Base-by-base conservation (phyloP, 2,797 vertebrate species). In the Moxostoma hubbsi region DNA sequence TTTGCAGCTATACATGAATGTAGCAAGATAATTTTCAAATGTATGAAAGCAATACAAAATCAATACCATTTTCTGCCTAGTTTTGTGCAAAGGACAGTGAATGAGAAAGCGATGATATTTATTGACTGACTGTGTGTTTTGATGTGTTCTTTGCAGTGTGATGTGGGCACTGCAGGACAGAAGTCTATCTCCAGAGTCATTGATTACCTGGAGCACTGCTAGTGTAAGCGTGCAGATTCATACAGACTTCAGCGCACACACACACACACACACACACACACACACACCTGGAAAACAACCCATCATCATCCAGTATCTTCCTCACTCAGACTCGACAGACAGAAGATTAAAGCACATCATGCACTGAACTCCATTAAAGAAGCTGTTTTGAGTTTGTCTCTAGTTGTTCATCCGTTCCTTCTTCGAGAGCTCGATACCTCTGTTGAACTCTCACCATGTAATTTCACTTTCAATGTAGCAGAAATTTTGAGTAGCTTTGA, bases 141-240 rank as follows among this genome's bases (percentile, higher is more conserved):
- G 24, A 24, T 24, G 12, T 50, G 50, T 73, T 5, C 0, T 46
- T 65, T 70, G 18, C 92, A 99, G 98, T 98, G 98, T 91, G 96
- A 98, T 87, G 95, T 98, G 85, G 97, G 96, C 94, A 97, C 98
- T 85, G 91, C 97, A 49, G 98, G 98, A 89, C 97, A 99, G 94
- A 99, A 99, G 89, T 98, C 97, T 76, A 97, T 99, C 93, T 98
- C 97, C 86, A 92, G 96, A 91, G 96, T 98, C 92, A 99, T 99
- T 85, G 98, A 99, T 85, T 99, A 98, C 91, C 95, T 99, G 95
- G 97, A 99, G 91, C 96, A 98, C 90, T 99, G 97, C 94, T 99
- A 98, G 94, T 86, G 87, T 89, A 89, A 90, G 9, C 9, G 51
- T 24, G 10, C 59, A 72, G 58, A 57, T 77, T 64, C 76, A 82